Percentiles rank a stretch among this genome's conserved stretches.
phyloP scores from a whole-genome alignment of 2,888 invertebrate genomes.

The Diploptera punctata region DNA sequence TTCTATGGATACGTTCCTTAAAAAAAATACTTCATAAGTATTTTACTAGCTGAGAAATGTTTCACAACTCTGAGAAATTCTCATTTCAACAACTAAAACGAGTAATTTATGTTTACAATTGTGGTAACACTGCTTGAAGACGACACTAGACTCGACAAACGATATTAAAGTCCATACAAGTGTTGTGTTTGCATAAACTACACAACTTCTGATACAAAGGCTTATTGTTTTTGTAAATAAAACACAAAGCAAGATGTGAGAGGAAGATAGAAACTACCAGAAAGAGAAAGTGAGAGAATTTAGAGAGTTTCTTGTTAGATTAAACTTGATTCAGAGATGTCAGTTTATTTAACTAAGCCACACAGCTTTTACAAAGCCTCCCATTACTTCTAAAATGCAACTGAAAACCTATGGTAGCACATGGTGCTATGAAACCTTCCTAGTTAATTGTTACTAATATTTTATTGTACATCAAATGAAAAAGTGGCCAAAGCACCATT shows the following conservation, averaged over 20 bases:
- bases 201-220: not conserved
- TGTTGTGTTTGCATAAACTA: not conserved
- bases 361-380: not conserved
- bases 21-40: too few relatives aligned
- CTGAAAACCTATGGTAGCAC: not conserved
- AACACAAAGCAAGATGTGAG: not conserved
- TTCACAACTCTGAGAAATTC: too few relatives aligned
- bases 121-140: not conserved
- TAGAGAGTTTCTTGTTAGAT: conserved; percentile 8
- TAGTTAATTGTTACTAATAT: too few relatives aligned
- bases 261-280: not conserved
- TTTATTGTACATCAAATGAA: too few relatives aligned
- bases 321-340: conserved; percentile 3
- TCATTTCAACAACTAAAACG: too few relatives aligned
- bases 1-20: too few relatives aligned
- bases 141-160: not conserved
- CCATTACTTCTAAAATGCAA: not conserved
- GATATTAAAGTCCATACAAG: not conserved
- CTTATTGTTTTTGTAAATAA: not conserved
- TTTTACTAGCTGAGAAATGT: too few relatives aligned
- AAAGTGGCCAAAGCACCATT: too few relatives aligned
- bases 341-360: too few relatives aligned
- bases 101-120: too few relatives aligned
- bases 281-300: not conserved
- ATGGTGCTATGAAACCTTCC: not conserved